These are phyloP conservation scores for Hypercompe scribonia DNA, from an alignment of 2,888 invertebrate genomes.

Conservation along the genomic window DNA sequence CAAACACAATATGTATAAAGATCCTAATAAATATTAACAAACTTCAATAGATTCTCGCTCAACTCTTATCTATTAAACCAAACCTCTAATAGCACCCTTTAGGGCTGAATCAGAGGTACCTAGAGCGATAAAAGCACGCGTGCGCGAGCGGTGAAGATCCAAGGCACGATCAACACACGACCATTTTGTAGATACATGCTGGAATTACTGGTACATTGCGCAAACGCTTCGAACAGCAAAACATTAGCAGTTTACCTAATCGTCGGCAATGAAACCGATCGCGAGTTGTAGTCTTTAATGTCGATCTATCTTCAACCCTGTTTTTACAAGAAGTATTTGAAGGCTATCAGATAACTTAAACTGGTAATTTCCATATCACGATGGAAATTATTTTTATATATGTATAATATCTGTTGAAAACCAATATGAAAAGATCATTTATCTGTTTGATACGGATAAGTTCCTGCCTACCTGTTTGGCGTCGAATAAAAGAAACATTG, in stretches of 20 bases:
- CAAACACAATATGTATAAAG: no score
- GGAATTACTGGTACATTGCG: slow-evolving; percentile 59
- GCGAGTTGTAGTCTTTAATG: slow-evolving; percentile 57
- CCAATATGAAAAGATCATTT: slow-evolving; percentile 21
- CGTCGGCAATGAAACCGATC: slow-evolving; percentile 66
- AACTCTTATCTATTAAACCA: slow-evolving; percentile 45
- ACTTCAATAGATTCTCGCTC: slow-evolving; percentile 20
- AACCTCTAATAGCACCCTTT: slow-evolving; percentile 57
- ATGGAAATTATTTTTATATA: not conserved
- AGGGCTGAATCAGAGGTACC: slow-evolving; percentile 60
- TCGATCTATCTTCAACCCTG: slow-evolving; percentile 27
- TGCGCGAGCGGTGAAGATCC: slow-evolving; percentile 47
- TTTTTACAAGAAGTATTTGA: slow-evolving; percentile 34
- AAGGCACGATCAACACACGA: slow-evolving; percentile 49
- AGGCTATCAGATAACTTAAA: not conserved
- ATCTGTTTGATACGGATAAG: slow-evolving; percentile 36
- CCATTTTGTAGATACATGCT: slow-evolving; percentile 50
- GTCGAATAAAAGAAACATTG: slow-evolving; percentile 56
- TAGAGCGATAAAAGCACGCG: slow-evolving; percentile 51
- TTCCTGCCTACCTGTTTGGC: slow-evolving; percentile 45
- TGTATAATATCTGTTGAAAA: slow-evolving; percentile 11
- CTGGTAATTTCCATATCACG: not conserved
- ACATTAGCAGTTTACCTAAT: slow-evolving; percentile 71
- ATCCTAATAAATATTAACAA: not conserved
- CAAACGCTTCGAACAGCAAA: slow-evolving; percentile 57